A percentile compares a stretch with the other conserved stretches of the same genome.
Evolutionary conservation across 2,797 vertebrate genomes (phyloP).

Genomic region (Sebastes elongatus): DNA sequence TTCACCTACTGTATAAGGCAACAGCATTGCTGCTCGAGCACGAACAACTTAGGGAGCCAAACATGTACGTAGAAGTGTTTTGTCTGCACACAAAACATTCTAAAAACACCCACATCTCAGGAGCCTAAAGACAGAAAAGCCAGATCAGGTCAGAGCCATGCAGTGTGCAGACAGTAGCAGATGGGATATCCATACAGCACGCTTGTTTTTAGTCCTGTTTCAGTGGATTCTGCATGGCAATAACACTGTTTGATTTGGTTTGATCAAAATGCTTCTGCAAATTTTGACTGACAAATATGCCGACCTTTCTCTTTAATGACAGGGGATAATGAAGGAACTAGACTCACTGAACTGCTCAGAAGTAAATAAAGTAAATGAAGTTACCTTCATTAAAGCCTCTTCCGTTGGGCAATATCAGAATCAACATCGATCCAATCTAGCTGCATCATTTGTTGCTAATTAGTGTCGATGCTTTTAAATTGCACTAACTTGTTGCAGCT

Average conservation of each 20-base stretch:
- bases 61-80: neutral
- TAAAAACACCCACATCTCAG: conserved; percentile 6
- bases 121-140: neutral
- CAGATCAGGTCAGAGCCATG: neutral
- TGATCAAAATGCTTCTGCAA: neutral
- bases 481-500: neutral
- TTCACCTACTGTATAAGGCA: conserved; percentile 2
- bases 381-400: neutral
- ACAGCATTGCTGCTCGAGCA: conserved; percentile 14
- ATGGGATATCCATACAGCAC: neutral
- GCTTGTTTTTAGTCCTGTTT: neutral
- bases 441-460: conserved; percentile 25
- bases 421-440: neutral
- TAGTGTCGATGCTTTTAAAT: conserved; percentile 16
- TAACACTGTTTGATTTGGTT: neutral
- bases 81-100: neutral
- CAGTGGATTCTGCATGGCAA: neutral
- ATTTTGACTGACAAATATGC: neutral
- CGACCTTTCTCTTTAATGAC: neutral
- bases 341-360: neutral
- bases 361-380: neutral
- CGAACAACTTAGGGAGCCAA: conserved; percentile 21
- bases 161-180: neutral
- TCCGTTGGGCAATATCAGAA: neutral
- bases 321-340: neutral